Base-by-base conservation (phyloP, 2,797 vertebrate genomes). In the Threskiornis aethiopicus region DNA sequence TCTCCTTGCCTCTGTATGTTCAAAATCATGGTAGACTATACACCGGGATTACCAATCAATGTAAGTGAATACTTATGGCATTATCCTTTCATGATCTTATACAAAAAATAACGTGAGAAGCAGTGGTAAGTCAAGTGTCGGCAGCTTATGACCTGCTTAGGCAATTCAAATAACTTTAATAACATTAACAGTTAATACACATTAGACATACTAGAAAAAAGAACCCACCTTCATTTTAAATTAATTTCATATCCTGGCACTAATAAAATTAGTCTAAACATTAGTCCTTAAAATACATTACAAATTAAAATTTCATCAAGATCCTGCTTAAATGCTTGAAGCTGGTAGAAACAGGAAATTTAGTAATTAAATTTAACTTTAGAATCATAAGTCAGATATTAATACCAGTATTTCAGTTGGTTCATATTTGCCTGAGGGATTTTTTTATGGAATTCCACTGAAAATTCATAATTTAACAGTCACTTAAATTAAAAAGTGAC, bases 241-340 rank as follows among this genome's bases (percentile, higher is more conserved):
- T 88, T 87, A 76, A 82, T 82, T 93, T 93, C 22, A 52, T 90
- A 86, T 54, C 26, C 41, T 90, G 41, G 12, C 16, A 57, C 47
- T 84, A 90, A 94, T 91, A 89, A 94, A 94, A 93, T 86, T 70
- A 85, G 33, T 85, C 47, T 85, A 83, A 91, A 61, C 16, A 55
- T 71, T 90, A 59, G 46, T 83, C 39, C 15, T 90, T 90, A 78
- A 88, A 95, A 82, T 95, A 67, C 59, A 77, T 77, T 95, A 84
- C 16, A 88, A 91, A 96, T 90, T 88, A 90, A 91, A 96, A 88
- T 94, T 95, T 88, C 54, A 88, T 84, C 52, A 77, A 81, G 72
- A 83, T 51, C 37, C 33, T 73, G 8, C 44, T 83, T 77, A 94
- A 91, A 71, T 81, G 59, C 16, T 81, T 81, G 49, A 78, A 88